Evolutionary conservation across 2,888 invertebrate species (phyloP).

Genomic region (Cerastis leucographa): DNA sequence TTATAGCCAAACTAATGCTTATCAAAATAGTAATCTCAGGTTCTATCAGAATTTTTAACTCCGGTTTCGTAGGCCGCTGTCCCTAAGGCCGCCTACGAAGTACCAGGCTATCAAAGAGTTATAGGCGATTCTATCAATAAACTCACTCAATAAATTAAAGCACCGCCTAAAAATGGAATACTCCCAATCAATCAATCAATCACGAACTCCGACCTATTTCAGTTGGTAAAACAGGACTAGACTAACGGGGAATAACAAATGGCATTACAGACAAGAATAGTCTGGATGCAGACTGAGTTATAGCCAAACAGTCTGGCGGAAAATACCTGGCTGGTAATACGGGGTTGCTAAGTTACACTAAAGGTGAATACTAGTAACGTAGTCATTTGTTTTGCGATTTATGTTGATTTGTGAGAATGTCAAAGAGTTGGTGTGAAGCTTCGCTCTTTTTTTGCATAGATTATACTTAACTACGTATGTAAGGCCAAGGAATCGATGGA

Average conservation of each 20-base stretch:
- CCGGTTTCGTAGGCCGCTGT: too few species aligned
- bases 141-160: background rate
- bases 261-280: constrained; percentile 56
- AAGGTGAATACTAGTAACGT: background rate
- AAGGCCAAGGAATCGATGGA: too few species aligned
- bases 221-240: constrained; percentile 46
- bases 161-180: constrained; percentile 6
- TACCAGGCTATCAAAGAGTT: background rate
- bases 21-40: background rate
- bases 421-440: background rate
- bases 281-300: constrained; percentile 55
- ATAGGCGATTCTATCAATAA: background rate
- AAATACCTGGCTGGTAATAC: constrained; percentile 36
- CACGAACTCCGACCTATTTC: constrained; percentile 37
- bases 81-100: too few species aligned
- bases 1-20: too few species aligned
- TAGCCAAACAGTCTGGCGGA: constrained; percentile 47
- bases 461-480: too few species aligned
- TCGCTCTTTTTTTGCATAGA: background rate
- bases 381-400: background rate
- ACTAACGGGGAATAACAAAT: constrained; percentile 51
- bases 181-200: constrained; percentile 46
- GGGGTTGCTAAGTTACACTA: constrained; percentile 7
- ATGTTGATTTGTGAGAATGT: constrained; percentile 16
- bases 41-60: background rate